These are phyloP conservation scores for Epinotia demarniana DNA, from an alignment of 2,888 invertebrate species.

Conservation along the genomic window DNA sequence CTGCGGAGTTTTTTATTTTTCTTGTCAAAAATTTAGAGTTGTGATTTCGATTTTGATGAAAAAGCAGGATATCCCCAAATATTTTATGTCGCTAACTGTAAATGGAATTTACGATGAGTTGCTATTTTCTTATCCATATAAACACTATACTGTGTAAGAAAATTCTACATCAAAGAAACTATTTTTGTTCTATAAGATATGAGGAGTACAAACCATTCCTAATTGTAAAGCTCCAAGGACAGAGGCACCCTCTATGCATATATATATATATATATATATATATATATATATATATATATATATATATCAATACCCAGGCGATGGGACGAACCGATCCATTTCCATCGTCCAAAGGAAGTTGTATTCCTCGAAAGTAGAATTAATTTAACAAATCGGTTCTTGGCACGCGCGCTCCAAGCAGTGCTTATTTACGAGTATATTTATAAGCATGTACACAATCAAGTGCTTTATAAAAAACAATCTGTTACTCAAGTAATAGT, in stretches of 20 bases:
- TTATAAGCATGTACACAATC: neutral
- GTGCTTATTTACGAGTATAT: neutral
- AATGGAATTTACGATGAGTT: too few relatives aligned
- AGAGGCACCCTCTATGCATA: neutral
- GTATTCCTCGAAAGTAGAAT: conserved; percentile 30
- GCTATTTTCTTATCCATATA: too few relatives aligned
- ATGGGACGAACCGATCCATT: conserved; percentile 7
- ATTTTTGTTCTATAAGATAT: too few relatives aligned
- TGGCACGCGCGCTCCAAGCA: conserved; percentile 27
- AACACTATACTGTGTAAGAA: neutral
- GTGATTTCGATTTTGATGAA: too few relatives aligned
- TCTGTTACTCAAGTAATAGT: neutral
- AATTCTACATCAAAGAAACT: too few relatives aligned
- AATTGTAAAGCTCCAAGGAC: neutral
- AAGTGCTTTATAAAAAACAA: neutral
- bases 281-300: too few relatives aligned
- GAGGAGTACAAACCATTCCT: neutral
- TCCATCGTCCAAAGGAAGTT: conserved; percentile 20
- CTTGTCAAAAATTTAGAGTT: too few relatives aligned
- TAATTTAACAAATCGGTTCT: conserved; percentile 22
- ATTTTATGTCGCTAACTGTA: too few relatives aligned
- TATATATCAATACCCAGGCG: neutral
- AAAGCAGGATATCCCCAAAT: too few relatives aligned
- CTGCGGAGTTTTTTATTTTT: too few relatives aligned
- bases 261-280: neutral